Evolutionary conservation across 2,113 vertebrate genomes (phyloP).

Genomic region (human): GRCh38 chr4:33932501-33933000

Average conservation of each 20-base stretch:
- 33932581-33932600: neutral
- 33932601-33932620: neutral
- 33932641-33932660: neutral
- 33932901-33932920: neutral
- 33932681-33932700: neutral
- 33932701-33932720: neutral
- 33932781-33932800: neutral
- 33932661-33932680: neutral
- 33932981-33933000: too few relatives aligned
- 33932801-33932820: neutral
- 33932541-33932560: neutral
- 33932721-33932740: neutral
- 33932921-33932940: too few relatives aligned
- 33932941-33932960: too few relatives aligned
- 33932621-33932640: neutral
- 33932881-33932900: neutral
- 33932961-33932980: too few relatives aligned
- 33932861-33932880: neutral
- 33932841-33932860: neutral
- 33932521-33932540: neutral
- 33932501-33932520: neutral
- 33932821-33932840: neutral
- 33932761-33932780: neutral
- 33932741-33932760: neutral
- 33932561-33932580: neutral